Evolutionary conservation across 2,888 invertebrate genomes (phyloP), one percentile per base, ranked within the genome.

Genomic region (Amorpha juglandis): DNA sequence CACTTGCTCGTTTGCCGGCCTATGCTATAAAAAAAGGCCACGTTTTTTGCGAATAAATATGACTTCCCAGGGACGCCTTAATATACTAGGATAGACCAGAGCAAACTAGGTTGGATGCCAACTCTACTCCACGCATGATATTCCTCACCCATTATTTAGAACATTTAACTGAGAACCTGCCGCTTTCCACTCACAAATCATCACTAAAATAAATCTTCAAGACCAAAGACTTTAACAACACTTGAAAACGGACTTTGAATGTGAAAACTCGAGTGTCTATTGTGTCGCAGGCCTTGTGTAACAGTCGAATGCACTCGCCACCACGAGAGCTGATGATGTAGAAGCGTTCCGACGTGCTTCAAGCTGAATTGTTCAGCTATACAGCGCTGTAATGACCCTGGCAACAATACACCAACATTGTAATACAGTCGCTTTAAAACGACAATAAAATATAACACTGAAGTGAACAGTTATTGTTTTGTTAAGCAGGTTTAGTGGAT

Each of bases 371-470:
- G 16, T 58, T 38, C 38, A 42, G 19, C 58, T 35, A 38, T 38
- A 14, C 55, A 55, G 38, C 19, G 58, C 58, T 42, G 42, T 16
- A 58, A 42, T 38, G 58, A 58, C 58, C 38, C 38, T 58, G 58
- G 38, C 19, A 42, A 42, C 19, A 58, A 42, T 58, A 27, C 27
- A 19, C 38, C 35, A 35, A 38, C 55, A 38, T 55, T 55, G 38
- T 55, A 19, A 38, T 6, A 38, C 7, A 38, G 53, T 53, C 12
- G n/a, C 33, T 12, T 21, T 52, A 52, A 53, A 53, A 35, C 53
- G 14, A 45, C 45, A 12, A 14, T 45, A 14, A 45, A 45, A 45
- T 45, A 14, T 45, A 45, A 45, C 45, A 45, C 45, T 9, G 6
- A n/a, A 42, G 7, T 45, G 45, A 12, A 38, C 38, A 38, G n/a